Evolutionary conservation across 53 echinoderm and acorn worm genomes (phyloP).

Genomic region (Echinometra lucunter): DNA sequence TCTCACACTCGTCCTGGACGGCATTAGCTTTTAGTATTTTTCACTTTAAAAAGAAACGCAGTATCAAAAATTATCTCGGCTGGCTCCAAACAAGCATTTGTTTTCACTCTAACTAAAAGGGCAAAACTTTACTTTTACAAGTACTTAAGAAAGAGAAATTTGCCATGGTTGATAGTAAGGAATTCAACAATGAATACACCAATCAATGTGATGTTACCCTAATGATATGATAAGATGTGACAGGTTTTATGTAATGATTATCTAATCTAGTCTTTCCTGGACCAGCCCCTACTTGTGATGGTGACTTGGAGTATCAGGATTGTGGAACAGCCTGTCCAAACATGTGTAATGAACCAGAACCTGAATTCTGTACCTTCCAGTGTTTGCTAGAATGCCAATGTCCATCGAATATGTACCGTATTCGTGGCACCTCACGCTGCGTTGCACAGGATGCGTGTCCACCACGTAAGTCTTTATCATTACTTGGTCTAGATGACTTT

Average conservation of each 20-base stretch:
- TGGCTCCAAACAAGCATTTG: too few species aligned
- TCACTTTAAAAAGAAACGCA: too few species aligned
- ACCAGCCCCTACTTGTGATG: background rate
- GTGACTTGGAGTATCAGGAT: background rate
- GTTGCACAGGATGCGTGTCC: conserved; percentile 5
- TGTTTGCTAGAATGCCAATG: conserved; percentile 1
- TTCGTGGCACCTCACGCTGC: background rate
- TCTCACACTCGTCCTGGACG: too few species aligned
- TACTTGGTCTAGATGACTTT: background rate
- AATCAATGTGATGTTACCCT: too few species aligned
- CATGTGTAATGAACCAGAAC: background rate
- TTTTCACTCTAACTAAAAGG: too few species aligned
- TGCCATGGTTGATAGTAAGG: too few species aligned
- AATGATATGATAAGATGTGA: too few species aligned
- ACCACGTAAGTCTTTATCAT: background rate
- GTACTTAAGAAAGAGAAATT: too few species aligned
- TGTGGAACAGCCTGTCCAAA: background rate
- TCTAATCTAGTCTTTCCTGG: background rate
- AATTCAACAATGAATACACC: too few species aligned
- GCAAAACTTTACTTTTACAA: too few species aligned
- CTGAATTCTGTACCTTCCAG: background rate
- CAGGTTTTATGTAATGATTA: background rate
- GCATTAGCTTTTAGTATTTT: too few species aligned
- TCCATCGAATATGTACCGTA: background rate
- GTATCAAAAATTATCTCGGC: too few species aligned